These are phyloP conservation scores for Callithrix jacchus DNA, from an alignment of 2,113 vertebrate species.

Conservation along the genomic window DNA sequence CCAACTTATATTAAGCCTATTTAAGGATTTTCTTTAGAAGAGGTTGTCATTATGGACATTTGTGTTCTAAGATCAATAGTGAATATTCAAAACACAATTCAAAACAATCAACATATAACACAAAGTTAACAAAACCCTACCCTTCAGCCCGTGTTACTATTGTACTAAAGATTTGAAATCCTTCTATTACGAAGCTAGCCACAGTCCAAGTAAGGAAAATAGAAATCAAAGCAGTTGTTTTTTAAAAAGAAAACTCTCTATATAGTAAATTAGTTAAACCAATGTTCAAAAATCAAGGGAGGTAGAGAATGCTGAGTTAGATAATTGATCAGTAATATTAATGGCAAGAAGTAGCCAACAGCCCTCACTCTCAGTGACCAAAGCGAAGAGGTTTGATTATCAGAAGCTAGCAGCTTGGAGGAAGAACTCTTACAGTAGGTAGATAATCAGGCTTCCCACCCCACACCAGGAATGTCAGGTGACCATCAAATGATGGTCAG, in stretches of 20 bases:
- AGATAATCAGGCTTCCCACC: too few relatives aligned
- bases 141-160: neutral
- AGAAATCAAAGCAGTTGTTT: neutral
- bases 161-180: neutral
- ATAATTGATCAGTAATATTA: neutral
- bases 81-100: neutral
- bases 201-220: neutral
- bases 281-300: neutral
- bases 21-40: neutral
- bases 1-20: neutral
- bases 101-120: neutral
- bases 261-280: neutral
- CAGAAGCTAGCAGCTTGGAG: neutral
- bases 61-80: neutral
- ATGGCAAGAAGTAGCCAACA: neutral
- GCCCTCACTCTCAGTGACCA: neutral
- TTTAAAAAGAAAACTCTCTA: neutral
- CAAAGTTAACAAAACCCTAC: neutral
- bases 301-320: neutral
- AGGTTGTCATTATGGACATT: neutral
- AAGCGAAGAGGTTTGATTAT: neutral
- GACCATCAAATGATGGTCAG: too few relatives aligned
- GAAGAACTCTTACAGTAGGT: neutral
- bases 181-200: neutral
- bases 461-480: too few relatives aligned